phyloP scores from a whole-genome alignment of 2,888 invertebrate genomes.

The Bibio marci region DNA sequence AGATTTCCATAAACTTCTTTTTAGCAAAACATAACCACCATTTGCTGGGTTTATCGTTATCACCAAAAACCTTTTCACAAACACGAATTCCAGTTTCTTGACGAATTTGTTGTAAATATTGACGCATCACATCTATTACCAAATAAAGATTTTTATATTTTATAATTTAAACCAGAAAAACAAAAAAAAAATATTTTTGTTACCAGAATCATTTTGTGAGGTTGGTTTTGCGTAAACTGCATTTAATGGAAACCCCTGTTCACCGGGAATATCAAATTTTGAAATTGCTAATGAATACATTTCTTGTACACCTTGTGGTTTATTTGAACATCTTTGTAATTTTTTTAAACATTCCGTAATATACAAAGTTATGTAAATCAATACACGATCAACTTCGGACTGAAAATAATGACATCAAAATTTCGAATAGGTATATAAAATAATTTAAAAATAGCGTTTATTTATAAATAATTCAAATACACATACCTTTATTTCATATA shows the following conservation, averaged over 20 bases:
- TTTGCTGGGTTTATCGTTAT: conserved; percentile 91
- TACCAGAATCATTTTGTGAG: conserved; percentile 64
- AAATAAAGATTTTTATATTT: conserved; percentile 1
- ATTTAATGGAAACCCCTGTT: conserved; percentile 84
- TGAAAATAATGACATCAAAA: conserved; percentile 36
- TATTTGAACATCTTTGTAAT: conserved; percentile 78
- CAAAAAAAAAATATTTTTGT: conserved; percentile 5
- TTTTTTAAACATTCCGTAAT: conserved; percentile 95
- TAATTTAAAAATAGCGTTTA: not conserved
- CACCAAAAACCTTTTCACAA: conserved; percentile 77
- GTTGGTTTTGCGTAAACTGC: conserved; percentile 84
- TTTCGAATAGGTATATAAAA: too few relatives aligned
- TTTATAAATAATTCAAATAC: not conserved
- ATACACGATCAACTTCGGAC: conserved; percentile 90
- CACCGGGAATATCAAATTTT: conserved; percentile 93
- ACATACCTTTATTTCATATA: conserved; percentile 92
- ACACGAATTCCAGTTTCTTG: conserved; percentile 89
- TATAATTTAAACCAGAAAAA: not conserved
- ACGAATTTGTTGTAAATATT: conserved; percentile 83
- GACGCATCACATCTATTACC: conserved; percentile 70
- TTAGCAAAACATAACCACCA: conserved; percentile 99
- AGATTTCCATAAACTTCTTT: conserved; percentile 99
- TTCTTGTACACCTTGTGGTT: conserved; percentile 81
- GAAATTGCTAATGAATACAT: conserved; percentile 92
- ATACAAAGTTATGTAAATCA: conserved; percentile 94